A percentile compares a stretch with the other conserved stretches of the same genome.
Evolutionary conservation across 2,888 invertebrate species (phyloP).

Genomic region (Biston stratarius): DNA sequence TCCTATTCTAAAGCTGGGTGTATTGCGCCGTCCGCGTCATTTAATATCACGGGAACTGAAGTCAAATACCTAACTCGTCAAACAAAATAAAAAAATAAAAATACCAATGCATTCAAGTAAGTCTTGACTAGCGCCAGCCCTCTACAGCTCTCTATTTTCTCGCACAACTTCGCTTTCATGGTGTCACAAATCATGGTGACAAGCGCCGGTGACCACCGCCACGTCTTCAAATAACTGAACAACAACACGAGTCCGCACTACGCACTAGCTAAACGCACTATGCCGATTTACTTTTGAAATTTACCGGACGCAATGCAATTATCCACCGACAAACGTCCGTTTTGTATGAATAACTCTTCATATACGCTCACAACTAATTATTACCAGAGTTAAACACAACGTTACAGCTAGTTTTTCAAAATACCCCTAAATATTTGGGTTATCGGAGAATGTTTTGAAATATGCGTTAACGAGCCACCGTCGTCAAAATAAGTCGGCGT

Average conservation of each 20-base stretch:
- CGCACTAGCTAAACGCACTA: slow-evolving; percentile 54
- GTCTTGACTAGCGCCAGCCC: slow-evolving; percentile 75
- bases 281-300: slow-evolving; percentile 67
- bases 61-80: no score
- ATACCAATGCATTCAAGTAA: slow-evolving; percentile 77
- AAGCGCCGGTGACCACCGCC: slow-evolving; percentile 29
- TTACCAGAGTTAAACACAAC: slow-evolving; percentile 38
- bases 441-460: slow-evolving; percentile 31
- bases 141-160: slow-evolving; percentile 77
- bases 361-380: slow-evolving; percentile 32
- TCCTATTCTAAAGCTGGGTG: no score
- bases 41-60: no score
- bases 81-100: slow-evolving; percentile 22
- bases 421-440: slow-evolving; percentile 31
- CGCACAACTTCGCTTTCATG: slow-evolving; percentile 74
- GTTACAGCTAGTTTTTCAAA: slow-evolving; percentile 37
- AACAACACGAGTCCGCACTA: slow-evolving; percentile 50
- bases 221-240: slow-evolving; percentile 52
- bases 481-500: slow-evolving; percentile 36
- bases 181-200: slow-evolving; percentile 75
- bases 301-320: slow-evolving; percentile 73
- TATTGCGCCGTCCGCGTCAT: no score
- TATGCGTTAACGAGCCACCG: slow-evolving; percentile 18
- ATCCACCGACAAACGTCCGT: slow-evolving; percentile 44
- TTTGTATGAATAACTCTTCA: slow-evolving; percentile 39